Conservation (phyloP, 2,888 invertebrate species). For the Oscheius sp. region DNA sequence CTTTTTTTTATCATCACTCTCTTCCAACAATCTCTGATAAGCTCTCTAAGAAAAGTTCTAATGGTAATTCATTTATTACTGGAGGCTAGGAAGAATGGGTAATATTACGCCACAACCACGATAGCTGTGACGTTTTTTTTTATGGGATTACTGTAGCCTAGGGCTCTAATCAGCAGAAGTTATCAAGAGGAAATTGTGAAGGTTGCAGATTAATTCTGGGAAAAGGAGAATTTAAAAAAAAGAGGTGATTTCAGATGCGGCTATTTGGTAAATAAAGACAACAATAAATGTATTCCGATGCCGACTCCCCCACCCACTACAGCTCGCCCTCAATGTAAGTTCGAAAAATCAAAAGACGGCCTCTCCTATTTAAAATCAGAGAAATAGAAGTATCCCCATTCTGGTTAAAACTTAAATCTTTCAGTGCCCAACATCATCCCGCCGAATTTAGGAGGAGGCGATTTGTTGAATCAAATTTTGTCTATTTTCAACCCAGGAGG, state of each 20-base stretch:
- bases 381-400: not conserved
- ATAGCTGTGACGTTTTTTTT: too few relatives aligned
- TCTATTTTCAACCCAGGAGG: not conserved
- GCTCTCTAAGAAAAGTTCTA: too few relatives aligned
- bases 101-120: too few relatives aligned
- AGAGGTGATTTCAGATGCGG: conserved; percentile 51
- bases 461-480: not conserved
- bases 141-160: conserved; percentile 10
- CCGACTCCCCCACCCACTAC: conserved; percentile 63
- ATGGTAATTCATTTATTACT: too few relatives aligned
- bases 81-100: too few relatives aligned
- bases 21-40: too few relatives aligned
- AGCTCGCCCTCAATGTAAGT: conserved; percentile 46
- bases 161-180: not conserved
- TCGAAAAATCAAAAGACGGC: too few relatives aligned
- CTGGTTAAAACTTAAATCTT: not conserved
- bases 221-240: not conserved
- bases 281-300: conserved; percentile 59
- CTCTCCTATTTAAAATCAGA: not conserved
- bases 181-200: not conserved
- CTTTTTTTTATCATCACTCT: too few relatives aligned
- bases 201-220: not conserved
- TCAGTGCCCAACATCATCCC: conserved; percentile 1
- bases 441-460: not conserved
- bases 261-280: conserved; percentile 49